Evolutionary conservation across 2,113 vertebrate genomes (phyloP), one percentile per base, ranked within the genome.

Genomic region (Antennarius striatus): DNA sequence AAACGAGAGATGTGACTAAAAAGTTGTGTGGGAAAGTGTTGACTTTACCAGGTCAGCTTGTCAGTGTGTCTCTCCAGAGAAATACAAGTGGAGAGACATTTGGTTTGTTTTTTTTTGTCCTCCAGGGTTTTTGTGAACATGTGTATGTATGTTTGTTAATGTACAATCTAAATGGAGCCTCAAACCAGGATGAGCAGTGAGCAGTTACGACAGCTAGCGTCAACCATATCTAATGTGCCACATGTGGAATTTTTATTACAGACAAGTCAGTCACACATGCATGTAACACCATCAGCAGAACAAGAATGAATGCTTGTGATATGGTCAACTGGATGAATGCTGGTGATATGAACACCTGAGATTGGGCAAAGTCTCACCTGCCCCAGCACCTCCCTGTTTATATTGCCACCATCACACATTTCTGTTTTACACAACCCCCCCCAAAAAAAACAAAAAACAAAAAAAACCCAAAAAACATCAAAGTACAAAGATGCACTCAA

Each of bases 181-280:
- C 59, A 42, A 51, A 63, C 68, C 68, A 58, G 67, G 82, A 81
- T 71, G 76, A 71, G 79, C 80, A 52, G 56, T 55, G 58, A 73
- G 66, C 49, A 48, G 70, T 17, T 72, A 79, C 46, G 80, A 85
- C 76, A 77, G 81, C 79, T 46, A 78, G 57, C 22, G 51, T 73
- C 75, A 79, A 67, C 66, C 84, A 71, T 79, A 74, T 88, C 70
- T 81, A 72, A 88, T 83, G 86, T 63, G 77, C 71, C 75, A 80
- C 90, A 91, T 87, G 83, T 91, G 91, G 89, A 83, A 88, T 86
- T 90, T 86, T 88, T 87, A 90, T 91, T 82, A 91, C 60, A 43
- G 54, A 29, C 74, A 87, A 86, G 77, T 80, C 81, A 82, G 84
- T 77, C 69, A 50, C 67, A 77, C 80, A 81, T 46, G 82, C 79